These are phyloP conservation scores for Automeris io DNA, from an alignment of 2,888 invertebrate species.

Conservation along the genomic window DNA sequence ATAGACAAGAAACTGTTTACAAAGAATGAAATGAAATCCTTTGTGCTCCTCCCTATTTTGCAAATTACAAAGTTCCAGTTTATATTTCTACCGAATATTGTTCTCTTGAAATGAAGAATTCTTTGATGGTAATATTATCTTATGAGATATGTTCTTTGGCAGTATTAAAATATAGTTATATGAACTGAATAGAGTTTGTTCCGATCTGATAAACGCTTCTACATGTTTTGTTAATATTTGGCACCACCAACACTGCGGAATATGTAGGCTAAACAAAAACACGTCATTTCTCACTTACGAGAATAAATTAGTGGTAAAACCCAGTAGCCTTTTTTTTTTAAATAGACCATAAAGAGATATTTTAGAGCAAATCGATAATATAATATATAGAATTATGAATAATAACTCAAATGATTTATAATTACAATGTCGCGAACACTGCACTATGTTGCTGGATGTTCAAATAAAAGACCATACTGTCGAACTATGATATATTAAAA, in stretches of 20 bases:
- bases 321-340: too few species aligned
- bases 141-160: background rate
- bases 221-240: background rate
- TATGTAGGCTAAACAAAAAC: too few species aligned
- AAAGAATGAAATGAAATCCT: conserved; percentile 9
- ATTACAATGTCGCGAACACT: too few species aligned
- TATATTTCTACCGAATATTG: background rate
- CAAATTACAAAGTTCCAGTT: conserved; percentile 4
- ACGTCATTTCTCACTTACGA: too few species aligned
- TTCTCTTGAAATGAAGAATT: background rate
- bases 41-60: conserved; percentile 4
- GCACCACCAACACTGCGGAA: background rate
- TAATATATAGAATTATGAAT: too few species aligned
- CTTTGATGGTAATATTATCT: background rate
- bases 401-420: too few species aligned
- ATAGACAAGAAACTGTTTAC: conserved; percentile 8
- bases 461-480: too few species aligned
- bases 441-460: too few species aligned
- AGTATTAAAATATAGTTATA: background rate
- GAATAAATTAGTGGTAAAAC: too few species aligned
- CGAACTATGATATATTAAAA: too few species aligned
- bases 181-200: background rate
- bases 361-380: too few species aligned
- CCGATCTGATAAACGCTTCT: background rate
- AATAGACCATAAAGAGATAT: too few species aligned